Conservation (phyloP, 2,888 invertebrate genomes). For the Galeruca laticollis region DNA sequence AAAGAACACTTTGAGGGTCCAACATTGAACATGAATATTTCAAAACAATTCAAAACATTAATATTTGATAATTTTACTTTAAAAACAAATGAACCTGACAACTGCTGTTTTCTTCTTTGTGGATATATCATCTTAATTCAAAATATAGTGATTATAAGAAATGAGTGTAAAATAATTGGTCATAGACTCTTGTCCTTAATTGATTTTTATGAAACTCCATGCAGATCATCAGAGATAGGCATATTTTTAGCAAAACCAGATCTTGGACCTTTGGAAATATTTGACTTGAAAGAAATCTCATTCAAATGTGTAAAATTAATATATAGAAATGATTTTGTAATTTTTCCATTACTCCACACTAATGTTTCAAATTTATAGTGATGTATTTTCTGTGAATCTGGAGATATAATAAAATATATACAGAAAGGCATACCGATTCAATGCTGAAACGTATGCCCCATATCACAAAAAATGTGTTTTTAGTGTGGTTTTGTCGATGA, state of each 20-base stretch:
- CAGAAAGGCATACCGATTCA: no score
- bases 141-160: conserved; percentile 20
- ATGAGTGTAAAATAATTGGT: conserved; percentile 27
- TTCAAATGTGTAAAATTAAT: conserved; percentile 32
- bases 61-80: conserved; percentile 23
- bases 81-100: conserved; percentile 30
- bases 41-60: no score
- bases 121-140: conserved; percentile 24
- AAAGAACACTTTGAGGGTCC: conserved; percentile 31
- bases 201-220: conserved; percentile 26
- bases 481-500: no score
- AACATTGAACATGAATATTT: conserved; percentile 19
- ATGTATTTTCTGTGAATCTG: no score
- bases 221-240: conserved; percentile 26
- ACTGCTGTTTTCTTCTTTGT: conserved; percentile 27
- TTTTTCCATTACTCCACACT: conserved; percentile 25
- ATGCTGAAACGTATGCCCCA: no score
- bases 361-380: no score
- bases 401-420: no score
- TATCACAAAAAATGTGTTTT: no score
- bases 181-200: conserved; percentile 20
- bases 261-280: conserved; percentile 29
- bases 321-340: conserved; percentile 19
- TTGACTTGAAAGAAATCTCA: conserved; percentile 25
- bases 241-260: conserved; percentile 29